Percentiles rank a stretch among this genome's conserved stretches.
Evolutionary conservation across 2,113 vertebrate species (phyloP).

Genomic region (Pluvianellus socialis): DNA sequence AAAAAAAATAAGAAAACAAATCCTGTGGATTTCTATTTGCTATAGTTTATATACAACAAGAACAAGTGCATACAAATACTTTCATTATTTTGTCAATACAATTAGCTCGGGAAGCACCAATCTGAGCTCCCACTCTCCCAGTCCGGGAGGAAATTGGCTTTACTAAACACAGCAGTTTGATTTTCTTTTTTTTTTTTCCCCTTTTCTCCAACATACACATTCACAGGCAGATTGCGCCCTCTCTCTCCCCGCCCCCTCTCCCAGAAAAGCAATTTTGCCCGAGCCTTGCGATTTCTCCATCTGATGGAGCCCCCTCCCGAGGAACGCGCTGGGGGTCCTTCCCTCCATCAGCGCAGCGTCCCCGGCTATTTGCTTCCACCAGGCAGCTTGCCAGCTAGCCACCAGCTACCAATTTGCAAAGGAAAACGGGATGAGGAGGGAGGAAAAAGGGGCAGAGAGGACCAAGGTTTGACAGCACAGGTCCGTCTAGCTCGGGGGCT

Average conservation of each 20-base stretch:
- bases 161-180: not conserved
- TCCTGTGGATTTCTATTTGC: not conserved
- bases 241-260: not conserved
- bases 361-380: not conserved
- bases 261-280: not conserved
- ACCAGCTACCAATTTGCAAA: not conserved
- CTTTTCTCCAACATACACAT: slow-evolving; percentile 5
- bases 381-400: not conserved
- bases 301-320: not conserved
- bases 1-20: too few species aligned
- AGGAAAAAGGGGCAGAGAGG: not conserved
- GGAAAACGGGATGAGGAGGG: not conserved
- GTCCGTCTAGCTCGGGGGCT: not conserved
- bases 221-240: not conserved
- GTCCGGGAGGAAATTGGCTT: slow-evolving; percentile 56
- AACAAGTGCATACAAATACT: slow-evolving; percentile 55
- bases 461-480: not conserved
- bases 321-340: not conserved
- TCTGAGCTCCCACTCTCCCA: not conserved
- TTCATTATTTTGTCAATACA: slow-evolving; percentile 71
- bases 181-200: not conserved
- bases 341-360: not conserved
- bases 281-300: not conserved
- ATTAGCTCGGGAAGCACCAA: slow-evolving; percentile 60
- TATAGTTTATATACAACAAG: slow-evolving; percentile 2